These are phyloP conservation scores for Coremacera marginata DNA, from an alignment of 2,888 invertebrate species.

Conservation along the genomic window DNA sequence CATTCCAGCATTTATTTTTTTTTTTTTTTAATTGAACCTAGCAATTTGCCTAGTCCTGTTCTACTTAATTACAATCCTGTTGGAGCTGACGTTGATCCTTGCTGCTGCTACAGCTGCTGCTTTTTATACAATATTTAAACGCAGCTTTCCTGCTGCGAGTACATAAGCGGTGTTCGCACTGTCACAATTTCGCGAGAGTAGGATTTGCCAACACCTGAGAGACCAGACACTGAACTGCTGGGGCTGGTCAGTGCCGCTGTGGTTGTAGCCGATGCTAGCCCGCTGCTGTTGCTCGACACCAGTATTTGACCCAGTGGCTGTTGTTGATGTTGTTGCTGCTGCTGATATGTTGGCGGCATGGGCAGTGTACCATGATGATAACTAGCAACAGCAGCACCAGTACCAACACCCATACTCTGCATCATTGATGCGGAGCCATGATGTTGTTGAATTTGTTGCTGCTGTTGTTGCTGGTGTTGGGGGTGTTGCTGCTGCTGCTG, in stretches of 20 bases:
- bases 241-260: constrained; percentile 65
- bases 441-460: constrained; percentile 38
- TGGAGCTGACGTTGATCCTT: not conserved
- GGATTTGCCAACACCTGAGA: constrained; percentile 66
- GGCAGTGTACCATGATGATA: constrained; percentile 58
- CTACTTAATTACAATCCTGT: not conserved
- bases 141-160: constrained; percentile 78
- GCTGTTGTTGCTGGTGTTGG: constrained; percentile 44
- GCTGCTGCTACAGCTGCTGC: not conserved
- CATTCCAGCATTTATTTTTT: not conserved
- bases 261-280: constrained; percentile 53
- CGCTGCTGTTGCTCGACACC: constrained; percentile 64
- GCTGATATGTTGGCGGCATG: constrained; percentile 63
- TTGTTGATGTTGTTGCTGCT: constrained; percentile 55
- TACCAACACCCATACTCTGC: constrained; percentile 56
- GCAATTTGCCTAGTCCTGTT: not conserved
- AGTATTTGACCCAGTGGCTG: constrained; percentile 60
- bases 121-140: constrained; percentile 70
- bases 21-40: not conserved
- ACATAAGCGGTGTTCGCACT: constrained; percentile 77
- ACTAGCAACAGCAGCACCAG: constrained; percentile 25
- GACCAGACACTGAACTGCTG: constrained; percentile 65
- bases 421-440: constrained; percentile 61
- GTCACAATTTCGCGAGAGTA: constrained; percentile 76
- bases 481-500: constrained; percentile 52